Conservation (phyloP, 2,888 invertebrate genomes). For the Dascillus cervinus region DNA sequence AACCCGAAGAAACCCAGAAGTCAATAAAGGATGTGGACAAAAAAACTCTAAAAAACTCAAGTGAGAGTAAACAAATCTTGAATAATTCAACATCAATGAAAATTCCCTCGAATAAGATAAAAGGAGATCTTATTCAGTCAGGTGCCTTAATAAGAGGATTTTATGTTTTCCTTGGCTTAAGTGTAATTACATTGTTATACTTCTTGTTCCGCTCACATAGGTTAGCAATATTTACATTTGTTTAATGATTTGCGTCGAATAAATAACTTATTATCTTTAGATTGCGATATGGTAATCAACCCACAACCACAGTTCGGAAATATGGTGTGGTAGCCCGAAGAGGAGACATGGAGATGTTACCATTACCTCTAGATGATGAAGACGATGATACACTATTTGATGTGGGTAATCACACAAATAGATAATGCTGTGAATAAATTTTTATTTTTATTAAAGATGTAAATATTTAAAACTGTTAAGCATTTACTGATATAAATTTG, state of each 20-base stretch:
- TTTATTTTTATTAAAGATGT: too few species aligned
- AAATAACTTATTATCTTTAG: slow-evolving; percentile 11
- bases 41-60: too few species aligned
- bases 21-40: too few species aligned
- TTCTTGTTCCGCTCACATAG: slow-evolving; percentile 23
- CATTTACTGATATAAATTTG: too few species aligned
- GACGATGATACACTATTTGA: slow-evolving; percentile 42
- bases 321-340: slow-evolving; percentile 38
- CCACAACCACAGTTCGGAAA: slow-evolving; percentile 31
- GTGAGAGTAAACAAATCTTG: too few species aligned
- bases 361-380: slow-evolving; percentile 38
- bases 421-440: slow-evolving; percentile 6
- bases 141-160: slow-evolving; percentile 25
- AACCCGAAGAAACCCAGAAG: too few species aligned
- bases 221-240: slow-evolving; percentile 12
- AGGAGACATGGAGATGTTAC: slow-evolving; percentile 40
- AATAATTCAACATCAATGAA: too few species aligned
- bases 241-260: neutral
- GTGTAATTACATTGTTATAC: slow-evolving; percentile 21
- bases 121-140: slow-evolving; percentile 16
- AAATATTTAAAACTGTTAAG: too few species aligned
- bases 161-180: slow-evolving; percentile 25
- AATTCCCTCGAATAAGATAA: too few species aligned
- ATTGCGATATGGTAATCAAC: slow-evolving; percentile 20
- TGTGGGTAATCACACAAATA: slow-evolving; percentile 20